Evolutionary conservation across 2,113 vertebrate species (phyloP), one percentile per base, ranked within the genome.

Genomic region (Saguinus midas): DNA sequence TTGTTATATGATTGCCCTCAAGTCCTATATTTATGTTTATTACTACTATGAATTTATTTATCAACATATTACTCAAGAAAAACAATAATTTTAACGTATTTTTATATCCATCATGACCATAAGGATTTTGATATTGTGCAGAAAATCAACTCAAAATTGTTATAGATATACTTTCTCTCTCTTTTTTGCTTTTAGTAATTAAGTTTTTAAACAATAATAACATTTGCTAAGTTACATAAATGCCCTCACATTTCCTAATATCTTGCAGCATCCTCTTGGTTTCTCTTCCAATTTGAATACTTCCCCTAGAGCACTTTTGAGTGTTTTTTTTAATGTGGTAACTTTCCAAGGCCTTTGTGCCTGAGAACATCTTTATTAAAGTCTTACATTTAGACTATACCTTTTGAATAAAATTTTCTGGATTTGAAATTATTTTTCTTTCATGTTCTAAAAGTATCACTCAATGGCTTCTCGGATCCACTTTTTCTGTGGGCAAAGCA

Each of bases 41-140:
- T 92, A 80, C 25, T 85, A 50, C 32, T 73, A 80, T 66, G 76
- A 66, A 89, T 92, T 73, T 75, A 66, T 76, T 72, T 95, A 83
- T 79, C 21, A 64, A 64, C 20, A 84, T 68, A 91, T 64, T 84
- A 64, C 37, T 35, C 17, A 92, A 89, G 85, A 27, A 88, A 83
- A 92, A 40, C 0, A 11, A 83, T 76, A 48, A 84, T 50, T 87
- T 82, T 76, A 83, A 58, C 17, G 78, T 78, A 87, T 2, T 84
- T 87, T 94, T 87, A 84, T 78, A 13, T 43, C 17, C 8, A 35
- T 61, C 21, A 92, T 64, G 50, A 92, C 32, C 9, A 64, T 48
- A 52, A 72, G 8, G 40, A 66, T 85, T 73, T 80, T 85, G 55
- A 57, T 85, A 89, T 48, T 92, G 5, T 68, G 61, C 55, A 85